Evolutionary conservation across 2,888 invertebrate species (phyloP).

Genomic region (Polylopha cassiicola): DNA sequence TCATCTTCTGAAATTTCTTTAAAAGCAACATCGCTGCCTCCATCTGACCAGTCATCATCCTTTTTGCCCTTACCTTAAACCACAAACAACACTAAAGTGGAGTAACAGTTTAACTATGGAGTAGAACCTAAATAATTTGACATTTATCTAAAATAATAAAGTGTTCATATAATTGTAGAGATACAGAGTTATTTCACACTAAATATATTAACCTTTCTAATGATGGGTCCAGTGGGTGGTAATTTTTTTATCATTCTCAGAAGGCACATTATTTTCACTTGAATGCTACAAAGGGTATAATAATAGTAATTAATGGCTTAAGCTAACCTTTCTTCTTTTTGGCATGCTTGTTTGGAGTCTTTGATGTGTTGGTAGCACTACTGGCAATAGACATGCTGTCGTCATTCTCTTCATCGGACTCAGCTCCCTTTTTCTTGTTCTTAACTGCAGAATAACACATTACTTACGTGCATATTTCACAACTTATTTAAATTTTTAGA

Average conservation of each 20-base stretch:
- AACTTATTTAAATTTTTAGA: background rate
- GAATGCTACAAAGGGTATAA: too few species aligned
- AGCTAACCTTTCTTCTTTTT: conserved; percentile 72
- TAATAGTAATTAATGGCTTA: too few species aligned
- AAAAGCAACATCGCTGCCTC: conserved; percentile 65
- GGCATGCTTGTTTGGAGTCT: conserved; percentile 45
- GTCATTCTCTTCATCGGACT: conserved; percentile 63
- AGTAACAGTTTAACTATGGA: background rate
- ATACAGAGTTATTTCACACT: too few species aligned
- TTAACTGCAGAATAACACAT: conserved; percentile 38
- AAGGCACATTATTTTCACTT: too few species aligned
- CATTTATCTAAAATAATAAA: too few species aligned
- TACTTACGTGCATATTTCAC: conserved; percentile 1
- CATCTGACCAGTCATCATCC: conserved; percentile 76
- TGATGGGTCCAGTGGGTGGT: too few species aligned
- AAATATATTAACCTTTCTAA: too few species aligned
- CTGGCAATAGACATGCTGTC: conserved; percentile 55
- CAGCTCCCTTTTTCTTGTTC: conserved; percentile 65
- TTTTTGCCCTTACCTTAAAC: conserved; percentile 71
- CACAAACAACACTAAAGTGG: background rate
- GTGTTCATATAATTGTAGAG: too few species aligned
- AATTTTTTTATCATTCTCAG: too few species aligned
- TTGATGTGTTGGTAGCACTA: conserved; percentile 46
- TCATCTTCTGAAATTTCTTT: conserved; percentile 65
- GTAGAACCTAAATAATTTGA: conserved; percentile 6